These are phyloP conservation scores for Drosophila hamatofila DNA, from an alignment of 2,888 invertebrate genomes.

Conservation along the genomic window DNA sequence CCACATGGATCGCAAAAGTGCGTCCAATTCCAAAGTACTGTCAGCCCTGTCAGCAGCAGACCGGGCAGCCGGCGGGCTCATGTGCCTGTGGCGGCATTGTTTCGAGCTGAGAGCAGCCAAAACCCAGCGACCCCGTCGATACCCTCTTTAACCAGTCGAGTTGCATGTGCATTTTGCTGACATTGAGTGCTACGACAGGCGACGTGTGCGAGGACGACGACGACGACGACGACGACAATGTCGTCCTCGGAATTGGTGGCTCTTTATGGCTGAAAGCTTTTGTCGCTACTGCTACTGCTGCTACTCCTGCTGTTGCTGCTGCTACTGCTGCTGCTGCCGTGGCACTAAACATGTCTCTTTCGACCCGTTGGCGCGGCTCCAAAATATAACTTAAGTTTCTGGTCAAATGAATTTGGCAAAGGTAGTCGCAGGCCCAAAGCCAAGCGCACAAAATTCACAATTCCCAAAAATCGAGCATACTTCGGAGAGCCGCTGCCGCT, in stretches of 20 bases:
- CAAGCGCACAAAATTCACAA: constrained; percentile 34
- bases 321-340: constrained; percentile 69
- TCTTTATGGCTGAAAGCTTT: constrained; percentile 83
- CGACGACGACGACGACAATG: constrained; percentile 17
- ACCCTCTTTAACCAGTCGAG: constrained; percentile 23
- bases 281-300: constrained; percentile 53
- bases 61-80: not conserved
- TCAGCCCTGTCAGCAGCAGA: constrained; percentile 57
- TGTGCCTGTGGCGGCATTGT: constrained; percentile 66
- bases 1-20: constrained; percentile 58
- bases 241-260: constrained; percentile 56
- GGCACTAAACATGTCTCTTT: constrained; percentile 80
- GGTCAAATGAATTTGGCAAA: constrained; percentile 85
- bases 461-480: constrained; percentile 47
- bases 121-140: not conserved
- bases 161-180: constrained; percentile 74
- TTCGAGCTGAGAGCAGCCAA: constrained; percentile 35
- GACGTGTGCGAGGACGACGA: constrained; percentile 63
- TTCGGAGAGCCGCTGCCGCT: constrained; percentile 42
- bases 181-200: constrained; percentile 77
- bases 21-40: constrained; percentile 68
- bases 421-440: constrained; percentile 71
- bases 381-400: constrained; percentile 85
- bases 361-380: constrained; percentile 72
- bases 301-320: constrained; percentile 14